phyloP scores from a whole-genome alignment of 2,888 invertebrate genomes.

The Cosmopolites sordidus region DNA sequence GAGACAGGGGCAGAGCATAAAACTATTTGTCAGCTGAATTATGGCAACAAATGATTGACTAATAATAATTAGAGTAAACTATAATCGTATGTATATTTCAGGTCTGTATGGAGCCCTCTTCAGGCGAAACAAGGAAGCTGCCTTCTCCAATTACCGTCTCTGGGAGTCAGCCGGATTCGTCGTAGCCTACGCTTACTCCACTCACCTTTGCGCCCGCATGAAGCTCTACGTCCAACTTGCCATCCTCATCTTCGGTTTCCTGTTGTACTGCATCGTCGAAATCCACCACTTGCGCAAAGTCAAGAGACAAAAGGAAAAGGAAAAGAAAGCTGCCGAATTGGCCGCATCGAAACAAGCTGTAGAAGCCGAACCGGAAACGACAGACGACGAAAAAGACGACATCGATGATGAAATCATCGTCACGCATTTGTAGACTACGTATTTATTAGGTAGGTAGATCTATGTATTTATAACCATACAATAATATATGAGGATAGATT shows the following conservation, averaged over 20 bases:
- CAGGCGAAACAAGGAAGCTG: slow-evolving; percentile 85
- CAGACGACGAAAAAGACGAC: slow-evolving; percentile 82
- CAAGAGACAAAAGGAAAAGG: slow-evolving; percentile 65
- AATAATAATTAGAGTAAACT: too few species aligned
- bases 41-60: too few species aligned
- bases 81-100: slow-evolving; percentile 43
- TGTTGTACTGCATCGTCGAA: slow-evolving; percentile 78
- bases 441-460: slow-evolving; percentile 15
- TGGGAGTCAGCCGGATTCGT: slow-evolving; percentile 91
- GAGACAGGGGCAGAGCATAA: too few species aligned
- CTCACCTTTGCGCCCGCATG: slow-evolving; percentile 78
- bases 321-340: slow-evolving; percentile 59
- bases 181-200: slow-evolving; percentile 84
- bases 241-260: slow-evolving; percentile 64
- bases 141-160: slow-evolving; percentile 84
- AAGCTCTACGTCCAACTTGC: slow-evolving; percentile 80
- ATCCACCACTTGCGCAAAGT: slow-evolving; percentile 79
- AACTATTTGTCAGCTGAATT: too few species aligned
- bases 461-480: too few species aligned
- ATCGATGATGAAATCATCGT: slow-evolving; percentile 85
- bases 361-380: slow-evolving; percentile 62
- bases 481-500: too few species aligned
- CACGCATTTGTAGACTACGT: slow-evolving; percentile 65
- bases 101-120: slow-evolving; percentile 83
- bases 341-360: slow-evolving; percentile 53